Evolutionary conservation across 1,140 invertebrate species (phyloP).

Genomic region (Sarcophaga peregrina): DNA sequence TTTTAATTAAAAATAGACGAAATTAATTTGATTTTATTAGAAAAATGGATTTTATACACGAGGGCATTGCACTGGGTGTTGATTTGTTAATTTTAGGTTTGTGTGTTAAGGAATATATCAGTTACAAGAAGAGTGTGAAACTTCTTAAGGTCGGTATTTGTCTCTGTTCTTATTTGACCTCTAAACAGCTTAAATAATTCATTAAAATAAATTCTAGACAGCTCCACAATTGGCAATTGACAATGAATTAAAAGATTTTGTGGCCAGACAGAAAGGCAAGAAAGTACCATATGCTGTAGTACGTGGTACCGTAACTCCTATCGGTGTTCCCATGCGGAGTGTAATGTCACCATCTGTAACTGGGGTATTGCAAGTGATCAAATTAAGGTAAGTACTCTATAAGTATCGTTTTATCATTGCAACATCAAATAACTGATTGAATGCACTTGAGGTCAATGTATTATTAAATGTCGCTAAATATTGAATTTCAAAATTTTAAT

Average conservation of each 20-base stretch:
- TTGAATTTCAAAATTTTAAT: too few relatives aligned
- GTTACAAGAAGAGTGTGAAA: conserved; percentile 75
- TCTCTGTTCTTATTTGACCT: conserved; percentile 41
- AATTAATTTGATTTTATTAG: background rate
- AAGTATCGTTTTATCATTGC: background rate
- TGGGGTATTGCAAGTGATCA: conserved; percentile 76
- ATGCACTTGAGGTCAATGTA: too few relatives aligned
- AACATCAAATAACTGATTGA: background rate
- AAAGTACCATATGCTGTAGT: conserved; percentile 79
- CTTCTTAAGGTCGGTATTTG: conserved; percentile 71
- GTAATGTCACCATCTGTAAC: conserved; percentile 75
- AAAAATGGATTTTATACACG: conserved; percentile 65
- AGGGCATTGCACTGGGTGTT: conserved; percentile 76
- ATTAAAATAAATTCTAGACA: conserved; percentile 66
- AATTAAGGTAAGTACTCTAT: conserved; percentile 50
- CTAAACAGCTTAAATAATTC: conserved; percentile 35
- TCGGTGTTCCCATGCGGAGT: conserved; percentile 78
- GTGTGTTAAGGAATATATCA: conserved; percentile 77
- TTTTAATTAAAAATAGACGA: background rate
- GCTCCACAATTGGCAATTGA: conserved; percentile 77
- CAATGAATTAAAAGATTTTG: conserved; percentile 70
- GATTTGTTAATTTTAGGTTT: conserved; percentile 77
- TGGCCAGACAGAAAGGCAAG: conserved; percentile 71
- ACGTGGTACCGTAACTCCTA: conserved; percentile 76
- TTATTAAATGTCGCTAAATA: too few relatives aligned